phyloP scores from a whole-genome alignment of 2,888 invertebrate species.

The Agrenia bidenticulata region DNA sequence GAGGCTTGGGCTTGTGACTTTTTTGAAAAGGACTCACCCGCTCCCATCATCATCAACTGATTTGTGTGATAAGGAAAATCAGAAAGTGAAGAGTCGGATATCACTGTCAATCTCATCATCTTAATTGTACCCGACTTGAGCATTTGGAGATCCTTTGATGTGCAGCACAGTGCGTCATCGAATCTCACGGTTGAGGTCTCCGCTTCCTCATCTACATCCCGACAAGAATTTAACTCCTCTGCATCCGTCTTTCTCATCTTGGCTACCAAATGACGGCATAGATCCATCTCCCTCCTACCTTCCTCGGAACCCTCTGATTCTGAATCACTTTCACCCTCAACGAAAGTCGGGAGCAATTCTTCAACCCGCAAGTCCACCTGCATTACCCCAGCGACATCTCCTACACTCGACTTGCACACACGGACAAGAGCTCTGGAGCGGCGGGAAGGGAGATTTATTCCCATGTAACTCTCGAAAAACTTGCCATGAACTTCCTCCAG shows the following conservation, averaged over 20 bases:
- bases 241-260: not conserved
- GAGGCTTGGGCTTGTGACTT: not conserved
- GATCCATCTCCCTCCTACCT: not conserved
- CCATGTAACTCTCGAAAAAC: not conserved
- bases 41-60: not conserved
- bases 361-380: not conserved
- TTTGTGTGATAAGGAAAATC: conserved; percentile 39
- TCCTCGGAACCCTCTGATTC: not conserved
- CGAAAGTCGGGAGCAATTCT: not conserved
- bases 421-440: not conserved
- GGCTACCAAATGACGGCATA: not conserved
- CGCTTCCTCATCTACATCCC: conserved; percentile 13
- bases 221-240: not conserved
- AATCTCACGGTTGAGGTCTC: conserved; percentile 45
- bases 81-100: conserved; percentile 32
- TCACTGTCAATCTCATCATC: conserved; percentile 50
- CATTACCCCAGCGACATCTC: not conserved
- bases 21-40: not conserved
- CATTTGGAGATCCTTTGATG: conserved; percentile 48
- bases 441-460: conserved; percentile 4
- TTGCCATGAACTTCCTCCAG: not conserved
- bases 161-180: conserved; percentile 46
- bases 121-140: conserved; percentile 50
- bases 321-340: not conserved
- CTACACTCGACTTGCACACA: not conserved